phyloP scores from a whole-genome alignment of 2,888 invertebrate genomes.

The Coelopa pilipes region DNA sequence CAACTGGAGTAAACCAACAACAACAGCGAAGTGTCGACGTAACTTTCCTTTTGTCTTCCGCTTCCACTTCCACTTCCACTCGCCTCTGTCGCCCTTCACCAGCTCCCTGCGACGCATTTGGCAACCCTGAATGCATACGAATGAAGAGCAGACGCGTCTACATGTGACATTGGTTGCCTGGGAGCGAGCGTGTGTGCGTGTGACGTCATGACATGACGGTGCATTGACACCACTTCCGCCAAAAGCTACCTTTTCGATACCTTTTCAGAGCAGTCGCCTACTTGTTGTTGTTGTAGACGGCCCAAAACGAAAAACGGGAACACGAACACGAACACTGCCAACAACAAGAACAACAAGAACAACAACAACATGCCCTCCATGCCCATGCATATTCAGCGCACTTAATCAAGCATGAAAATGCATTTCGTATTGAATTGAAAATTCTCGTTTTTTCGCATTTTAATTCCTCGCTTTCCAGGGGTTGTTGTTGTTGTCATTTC shows the following conservation, averaged over 20 bases:
- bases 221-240: conserved; percentile 28
- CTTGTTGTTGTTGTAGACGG: too few relatives aligned
- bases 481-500: too few relatives aligned
- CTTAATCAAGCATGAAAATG: conserved; percentile 31
- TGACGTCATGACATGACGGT: conserved; percentile 8
- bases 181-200: conserved; percentile 13
- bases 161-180: too few relatives aligned
- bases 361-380: not conserved
- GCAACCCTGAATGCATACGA: not conserved
- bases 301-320: too few relatives aligned
- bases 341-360: not conserved
- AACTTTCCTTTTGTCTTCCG: not conserved
- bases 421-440: conserved; percentile 27
- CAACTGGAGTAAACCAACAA: too few relatives aligned
- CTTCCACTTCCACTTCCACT: too few relatives aligned
- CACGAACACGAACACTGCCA: not conserved
- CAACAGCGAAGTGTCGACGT: too few relatives aligned
- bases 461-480: too few relatives aligned
- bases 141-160: too few relatives aligned
- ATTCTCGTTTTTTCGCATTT: too few relatives aligned
- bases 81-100: not conserved
- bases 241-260: not conserved
- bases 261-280: too few relatives aligned
- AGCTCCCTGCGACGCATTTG: not conserved
- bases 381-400: conserved; percentile 24